Conservation (phyloP, 2,113 vertebrate species). For the Leptobrachium ailaonicum region DNA sequence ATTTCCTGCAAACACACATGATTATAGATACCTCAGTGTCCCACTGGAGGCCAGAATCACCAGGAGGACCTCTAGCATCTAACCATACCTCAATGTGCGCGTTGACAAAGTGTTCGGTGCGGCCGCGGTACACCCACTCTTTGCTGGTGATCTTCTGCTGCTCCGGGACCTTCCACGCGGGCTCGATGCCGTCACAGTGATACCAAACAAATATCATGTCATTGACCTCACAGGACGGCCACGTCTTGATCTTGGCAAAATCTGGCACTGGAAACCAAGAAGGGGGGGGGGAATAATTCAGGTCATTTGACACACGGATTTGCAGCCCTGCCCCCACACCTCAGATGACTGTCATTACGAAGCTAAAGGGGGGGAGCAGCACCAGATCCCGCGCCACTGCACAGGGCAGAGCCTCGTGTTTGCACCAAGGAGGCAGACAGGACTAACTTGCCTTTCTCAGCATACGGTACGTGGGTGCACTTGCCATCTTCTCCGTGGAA, state of each 20-base stretch:
- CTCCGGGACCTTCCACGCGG: conserved; percentile 67
- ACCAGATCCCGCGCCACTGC: too few species aligned
- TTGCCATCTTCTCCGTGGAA: conserved; percentile 73
- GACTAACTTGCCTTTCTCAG: conserved; percentile 66
- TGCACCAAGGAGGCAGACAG: too few species aligned
- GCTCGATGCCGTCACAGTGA: conserved; percentile 66
- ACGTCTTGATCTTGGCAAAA: conserved; percentile 65
- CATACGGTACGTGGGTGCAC: conserved; percentile 66
- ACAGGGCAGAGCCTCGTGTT: too few species aligned
- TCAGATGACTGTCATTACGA: too few species aligned
- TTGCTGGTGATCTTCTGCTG: conserved; percentile 63
- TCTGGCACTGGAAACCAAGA: conserved; percentile 64
- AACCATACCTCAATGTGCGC: conserved; percentile 71
- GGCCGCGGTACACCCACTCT: conserved; percentile 70
- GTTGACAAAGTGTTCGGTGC: conserved; percentile 69
- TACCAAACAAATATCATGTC: conserved; percentile 74
- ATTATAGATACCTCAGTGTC: too few species aligned
- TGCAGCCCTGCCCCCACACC: too few species aligned
- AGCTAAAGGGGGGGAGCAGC: too few species aligned
- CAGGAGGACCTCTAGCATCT: too few species aligned
- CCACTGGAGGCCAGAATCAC: too few species aligned
- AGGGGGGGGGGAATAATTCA: not conserved
- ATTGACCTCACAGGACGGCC: conserved; percentile 71
- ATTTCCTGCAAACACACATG: conserved; percentile 68
- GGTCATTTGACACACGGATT: too few species aligned